Conservation (phyloP, 37 sponge, comb jelly and placozoan genomes). For the Halichondria panicea region DNA sequence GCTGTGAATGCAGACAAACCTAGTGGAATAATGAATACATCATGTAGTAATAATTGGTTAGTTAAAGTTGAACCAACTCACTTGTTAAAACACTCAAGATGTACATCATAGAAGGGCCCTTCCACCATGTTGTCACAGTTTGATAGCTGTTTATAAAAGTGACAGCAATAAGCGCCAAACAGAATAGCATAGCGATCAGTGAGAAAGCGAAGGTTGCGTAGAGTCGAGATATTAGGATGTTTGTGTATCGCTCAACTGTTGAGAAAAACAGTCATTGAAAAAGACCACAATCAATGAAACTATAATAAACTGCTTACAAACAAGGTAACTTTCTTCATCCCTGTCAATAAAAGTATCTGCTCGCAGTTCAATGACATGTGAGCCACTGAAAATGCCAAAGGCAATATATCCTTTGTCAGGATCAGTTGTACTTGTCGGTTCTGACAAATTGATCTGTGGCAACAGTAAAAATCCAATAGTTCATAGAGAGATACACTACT, state of each 20-base stretch:
- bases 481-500: neutral
- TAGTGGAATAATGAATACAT: neutral
- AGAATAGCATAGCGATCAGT: constrained; percentile 39
- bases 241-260: constrained; percentile 15
- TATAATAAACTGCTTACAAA: constrained; percentile 18
- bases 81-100: constrained; percentile 53
- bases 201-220: constrained; percentile 35
- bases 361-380: neutral
- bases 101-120: constrained; percentile 70
- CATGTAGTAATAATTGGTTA: neutral
- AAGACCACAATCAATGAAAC: too few species aligned
- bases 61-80: constrained; percentile 6
- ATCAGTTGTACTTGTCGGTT: too few species aligned
- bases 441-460: too few species aligned
- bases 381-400: constrained; percentile 37
- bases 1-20: constrained; percentile 20
- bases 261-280: neutral
- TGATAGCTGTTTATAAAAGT: constrained; percentile 72
- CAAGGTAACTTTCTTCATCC: neutral
- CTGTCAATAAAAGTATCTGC: neutral
- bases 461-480: neutral
- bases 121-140: constrained; percentile 65
- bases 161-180: constrained; percentile 24
- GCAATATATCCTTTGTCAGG: neutral
- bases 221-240: constrained; percentile 12